Conservation (phyloP, 1,140 invertebrate genomes). For the Drosophila fuyamai region DNA sequence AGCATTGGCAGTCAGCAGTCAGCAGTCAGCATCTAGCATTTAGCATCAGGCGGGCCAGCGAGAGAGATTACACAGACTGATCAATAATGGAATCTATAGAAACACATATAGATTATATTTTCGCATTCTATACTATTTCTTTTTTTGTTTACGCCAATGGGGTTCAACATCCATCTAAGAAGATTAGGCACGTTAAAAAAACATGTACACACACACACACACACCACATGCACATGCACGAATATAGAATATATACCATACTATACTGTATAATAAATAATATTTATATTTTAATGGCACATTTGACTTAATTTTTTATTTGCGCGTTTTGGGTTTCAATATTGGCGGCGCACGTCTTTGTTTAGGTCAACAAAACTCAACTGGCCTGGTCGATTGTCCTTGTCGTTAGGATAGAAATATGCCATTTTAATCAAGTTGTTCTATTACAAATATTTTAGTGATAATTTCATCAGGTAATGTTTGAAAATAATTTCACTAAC, state of each 20-base stretch:
- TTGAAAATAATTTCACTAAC: no score
- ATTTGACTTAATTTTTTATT: conserved; percentile 51
- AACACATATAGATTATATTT: conserved; percentile 35
- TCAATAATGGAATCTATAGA: conserved; percentile 51
- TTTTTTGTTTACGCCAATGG: conserved; percentile 72
- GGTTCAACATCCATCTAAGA: conserved; percentile 78
- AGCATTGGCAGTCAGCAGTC: conserved; percentile 1
- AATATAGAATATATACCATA: conserved; percentile 25
- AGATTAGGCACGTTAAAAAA: conserved; percentile 66
- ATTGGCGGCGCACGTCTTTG: conserved; percentile 1
- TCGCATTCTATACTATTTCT: conserved; percentile 49
- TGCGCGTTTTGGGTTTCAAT: conserved; percentile 1
- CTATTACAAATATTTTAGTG: neutral
- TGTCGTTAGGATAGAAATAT: no score
- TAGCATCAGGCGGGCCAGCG: conserved; percentile 22
- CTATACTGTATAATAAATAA: conserved; percentile 55
- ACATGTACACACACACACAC: conserved; percentile 32
- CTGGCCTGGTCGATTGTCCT: neutral
- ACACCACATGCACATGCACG: conserved; percentile 11
- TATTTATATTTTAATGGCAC: conserved; percentile 56
- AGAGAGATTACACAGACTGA: conserved; percentile 79
- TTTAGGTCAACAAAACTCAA: neutral
- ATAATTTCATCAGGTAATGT: no score
- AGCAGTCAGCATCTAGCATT: neutral
- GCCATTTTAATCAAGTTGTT: no score